Conservation (phyloP, 2,797 vertebrate genomes). For the Leuciscus waleckii region DNA sequence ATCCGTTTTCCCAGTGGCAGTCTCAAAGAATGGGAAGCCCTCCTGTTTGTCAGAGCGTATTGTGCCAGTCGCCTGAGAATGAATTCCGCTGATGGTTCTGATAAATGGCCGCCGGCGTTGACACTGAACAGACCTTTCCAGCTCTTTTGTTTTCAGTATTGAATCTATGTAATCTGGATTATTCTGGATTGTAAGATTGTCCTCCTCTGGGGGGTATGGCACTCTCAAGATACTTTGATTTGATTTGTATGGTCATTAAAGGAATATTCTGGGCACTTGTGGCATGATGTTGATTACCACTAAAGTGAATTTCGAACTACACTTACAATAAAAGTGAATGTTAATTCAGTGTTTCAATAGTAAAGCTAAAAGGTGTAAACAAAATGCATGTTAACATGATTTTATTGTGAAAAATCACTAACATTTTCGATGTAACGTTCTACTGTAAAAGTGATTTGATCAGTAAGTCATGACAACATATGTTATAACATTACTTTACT, state of each 20-base stretch:
- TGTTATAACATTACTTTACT: too few species aligned
- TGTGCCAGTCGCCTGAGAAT: constrained; percentile 82
- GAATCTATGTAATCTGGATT: constrained; percentile 76
- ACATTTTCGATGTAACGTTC: background rate
- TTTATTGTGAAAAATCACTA: background rate
- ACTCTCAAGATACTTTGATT: constrained; percentile 50
- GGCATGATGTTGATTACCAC: background rate
- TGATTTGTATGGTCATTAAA: constrained; percentile 33
- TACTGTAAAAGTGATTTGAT: too few species aligned
- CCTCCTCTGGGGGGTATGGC: constrained; percentile 52
- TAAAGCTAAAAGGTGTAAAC: background rate
- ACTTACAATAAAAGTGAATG: background rate
- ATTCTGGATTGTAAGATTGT: constrained; percentile 52
- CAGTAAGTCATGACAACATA: too few species aligned
- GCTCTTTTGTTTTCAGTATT: constrained; percentile 82
- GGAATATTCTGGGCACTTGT: constrained; percentile 22
- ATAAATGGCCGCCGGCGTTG: constrained; percentile 81
- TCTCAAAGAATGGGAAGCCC: constrained; percentile 82
- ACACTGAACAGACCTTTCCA: constrained; percentile 79
- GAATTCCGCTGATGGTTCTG: constrained; percentile 80
- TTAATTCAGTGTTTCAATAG: background rate
- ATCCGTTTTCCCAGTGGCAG: constrained; percentile 81
- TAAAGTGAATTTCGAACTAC: background rate
- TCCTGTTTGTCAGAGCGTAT: constrained; percentile 82
- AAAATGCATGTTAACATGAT: background rate